Evolutionary conservation across 2,888 invertebrate species (phyloP).

Genomic region (Drosophila koepferae): DNA sequence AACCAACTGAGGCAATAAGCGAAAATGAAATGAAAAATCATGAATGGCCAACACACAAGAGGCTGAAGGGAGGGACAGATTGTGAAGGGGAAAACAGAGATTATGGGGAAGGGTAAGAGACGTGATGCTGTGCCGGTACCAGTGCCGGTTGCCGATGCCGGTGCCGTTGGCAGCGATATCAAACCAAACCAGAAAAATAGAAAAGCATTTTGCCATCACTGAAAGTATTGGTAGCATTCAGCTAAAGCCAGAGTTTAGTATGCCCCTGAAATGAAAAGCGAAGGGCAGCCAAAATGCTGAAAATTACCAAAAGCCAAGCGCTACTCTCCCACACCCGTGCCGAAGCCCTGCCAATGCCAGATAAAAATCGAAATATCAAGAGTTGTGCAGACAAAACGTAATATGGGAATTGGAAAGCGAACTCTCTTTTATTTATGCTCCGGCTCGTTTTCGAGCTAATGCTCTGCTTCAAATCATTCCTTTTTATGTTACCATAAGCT

Average conservation of each 20-base stretch:
- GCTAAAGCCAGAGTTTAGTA: conserved; percentile 45
- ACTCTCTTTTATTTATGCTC: conserved; percentile 43
- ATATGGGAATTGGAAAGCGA: conserved; percentile 31
- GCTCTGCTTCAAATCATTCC: background rate
- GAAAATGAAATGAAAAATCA: conserved; percentile 82
- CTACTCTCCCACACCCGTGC: background rate
- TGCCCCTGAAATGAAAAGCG: conserved; percentile 71
- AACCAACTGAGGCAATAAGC: conserved; percentile 75
- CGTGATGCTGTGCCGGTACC: background rate
- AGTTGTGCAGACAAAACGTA: conserved; percentile 54
- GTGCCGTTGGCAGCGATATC: conserved; percentile 46
- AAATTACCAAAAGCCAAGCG: conserved; percentile 56
- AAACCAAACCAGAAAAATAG: conserved; percentile 56
- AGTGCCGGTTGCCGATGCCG: no score
- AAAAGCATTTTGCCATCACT: conserved; percentile 56
- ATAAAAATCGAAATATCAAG: conserved; percentile 32
- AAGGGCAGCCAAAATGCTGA: conserved; percentile 60
- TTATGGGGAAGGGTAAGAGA: background rate
- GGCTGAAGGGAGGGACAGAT: background rate
- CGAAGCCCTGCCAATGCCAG: conserved; percentile 7
- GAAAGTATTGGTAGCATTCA: conserved; percentile 52
- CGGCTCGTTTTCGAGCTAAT: background rate
- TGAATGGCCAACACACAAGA: conserved; percentile 62
- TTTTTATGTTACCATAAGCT: background rate
- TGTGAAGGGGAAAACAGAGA: background rate